Evolutionary conservation across 2,113 vertebrate species (phyloP), one percentile per base, ranked within the genome.

Genomic region (Murina feae): DNA sequence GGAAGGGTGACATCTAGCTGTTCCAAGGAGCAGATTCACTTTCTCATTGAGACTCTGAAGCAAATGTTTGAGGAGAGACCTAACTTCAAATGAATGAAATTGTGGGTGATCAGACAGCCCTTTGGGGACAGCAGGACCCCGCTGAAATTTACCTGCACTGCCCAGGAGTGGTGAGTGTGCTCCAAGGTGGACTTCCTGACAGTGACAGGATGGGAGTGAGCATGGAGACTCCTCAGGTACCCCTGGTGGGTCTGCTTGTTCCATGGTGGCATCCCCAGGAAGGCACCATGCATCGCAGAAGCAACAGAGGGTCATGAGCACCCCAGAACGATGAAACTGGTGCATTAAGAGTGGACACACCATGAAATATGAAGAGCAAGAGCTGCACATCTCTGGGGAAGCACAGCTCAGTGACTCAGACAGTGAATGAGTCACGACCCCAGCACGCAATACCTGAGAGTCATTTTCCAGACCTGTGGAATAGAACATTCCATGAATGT

Each of bases 1-100:
- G 0, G 1, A 8, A 2, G 1, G n/a, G 6, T 7, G 14, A 42
- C 0, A 0, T 21, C 39, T 63, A 0, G 10, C 10, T 11, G 1
- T n/a, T n/a, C 25, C 12, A 39, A 35, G 32, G 18, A 65, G 25
- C 49, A 53, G 37, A 4, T 21, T 18, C 5, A 0, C 49, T 49
- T 68, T 44, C 83, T 17, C 11, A 1, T 1, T 0, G 42, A 39
- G 51, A 49, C 18, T 13, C 28, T 66, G 49, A 60, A 32, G 32
- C 10, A 71, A 12, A 0, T 4, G 3, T 49, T 18, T 13, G 2
- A 83, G 35, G 13, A 42, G 8, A 42, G 79, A 68, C 25, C 30
- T 14, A 30, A n/a, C 58, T 49, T 32, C 7, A 28, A 7, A 16
- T 9, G 23, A 47, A 17, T 49, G 44, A 25, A 47, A 1, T 0